Evolutionary conservation across 2,888 invertebrate genomes (phyloP), one percentile per base, ranked within the genome.

Genomic region (Troides helena): DNA sequence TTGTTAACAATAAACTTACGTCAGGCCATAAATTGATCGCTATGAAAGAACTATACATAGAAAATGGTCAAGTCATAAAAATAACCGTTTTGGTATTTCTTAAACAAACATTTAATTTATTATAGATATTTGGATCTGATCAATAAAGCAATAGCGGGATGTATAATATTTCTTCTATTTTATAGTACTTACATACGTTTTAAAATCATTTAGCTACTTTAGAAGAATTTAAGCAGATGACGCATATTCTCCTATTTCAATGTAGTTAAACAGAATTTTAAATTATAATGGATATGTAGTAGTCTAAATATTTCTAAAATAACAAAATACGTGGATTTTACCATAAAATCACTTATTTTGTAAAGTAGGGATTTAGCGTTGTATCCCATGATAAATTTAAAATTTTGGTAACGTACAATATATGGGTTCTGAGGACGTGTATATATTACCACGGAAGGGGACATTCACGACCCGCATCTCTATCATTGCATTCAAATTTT

Each of bases 1-100:
- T 84, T 83, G 77, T 80, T 82, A 81, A 74, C 71, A 76, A 76
- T 74, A 65, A 69, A 68, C 72, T 67, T 50, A 69, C 57, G 56
- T 57, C 36, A 56, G 43, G 57, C 56, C 57, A 65, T 56, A 69
- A 64, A 57, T 64, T 50, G 53, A 64, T 60, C 36, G 63, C 58
- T 46, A 53, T 64, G 46, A 46, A 36, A 62, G 43, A 67, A 10
- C 30, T 67, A 53, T 56, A 67, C 61, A 50, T 17, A 50, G 50
- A 50, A 30, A 50, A 50, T 17, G 50, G 50, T 50, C 39, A 39
- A 50, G 50, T 50, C 5, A 50, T 50, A 18, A 50, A 50, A 50
- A 50, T 18, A 50, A 50, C 50, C 5, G 50, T 18, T 17, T 17
- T 50, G 18, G 12, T 50, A 50, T 18, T 17, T 50, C 18, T 50